Base-by-base conservation (phyloP, 2,113 vertebrate species). In the Amphiprion ocellaris region DNA sequence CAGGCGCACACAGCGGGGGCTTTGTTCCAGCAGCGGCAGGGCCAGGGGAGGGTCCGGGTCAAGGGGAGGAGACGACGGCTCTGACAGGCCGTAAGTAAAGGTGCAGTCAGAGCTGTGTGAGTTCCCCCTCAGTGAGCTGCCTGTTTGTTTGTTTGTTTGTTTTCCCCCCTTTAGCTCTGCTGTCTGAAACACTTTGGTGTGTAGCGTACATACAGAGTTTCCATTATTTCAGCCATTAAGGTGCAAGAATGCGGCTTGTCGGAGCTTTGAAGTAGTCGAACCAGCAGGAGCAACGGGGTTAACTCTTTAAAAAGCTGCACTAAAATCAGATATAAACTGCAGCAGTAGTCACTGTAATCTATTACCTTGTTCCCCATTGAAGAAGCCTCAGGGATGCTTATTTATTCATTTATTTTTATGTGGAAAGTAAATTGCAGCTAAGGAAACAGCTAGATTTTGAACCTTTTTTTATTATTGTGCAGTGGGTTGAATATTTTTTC, bases 11-110 rank as follows among this genome's bases (percentile, higher is more conserved):
- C 84, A 90, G 87, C 83, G 61, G 78, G 74, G 78, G 83, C 86
- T 90, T 92, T 92, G 89, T 91, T 85, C 83, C 66, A 39, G 81
- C 41, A 72, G 82, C 64, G 73, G 82, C 60, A 33, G 58, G 78
- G 54, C 85, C 83, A 19, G 64, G 78, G 87, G 87, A 85, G 87
- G 83, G 77, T 74, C 71, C n/a, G 17, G 89, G 85, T 89, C 87
- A 82, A 33, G 60, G 72, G 49, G 73, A 77, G 88, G 86, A 76
- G 84, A 81, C 62, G 24, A 65, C 76, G 72, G 74, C 78, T 89
- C 75, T 82, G 83, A 87, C 84, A 56, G 72, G 79, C 81, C 55
- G 67, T 37, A 61, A 81, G 77, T 76, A 66, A 86, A 87, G 77
- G 81, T 89, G 81, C 37, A 66, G 55, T 60, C 65, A 16, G 33